Evolutionary conservation across 2,113 vertebrate genomes (phyloP), one percentile per base, ranked within the genome.

Genomic region (Aspidoscelis tigris): DNA sequence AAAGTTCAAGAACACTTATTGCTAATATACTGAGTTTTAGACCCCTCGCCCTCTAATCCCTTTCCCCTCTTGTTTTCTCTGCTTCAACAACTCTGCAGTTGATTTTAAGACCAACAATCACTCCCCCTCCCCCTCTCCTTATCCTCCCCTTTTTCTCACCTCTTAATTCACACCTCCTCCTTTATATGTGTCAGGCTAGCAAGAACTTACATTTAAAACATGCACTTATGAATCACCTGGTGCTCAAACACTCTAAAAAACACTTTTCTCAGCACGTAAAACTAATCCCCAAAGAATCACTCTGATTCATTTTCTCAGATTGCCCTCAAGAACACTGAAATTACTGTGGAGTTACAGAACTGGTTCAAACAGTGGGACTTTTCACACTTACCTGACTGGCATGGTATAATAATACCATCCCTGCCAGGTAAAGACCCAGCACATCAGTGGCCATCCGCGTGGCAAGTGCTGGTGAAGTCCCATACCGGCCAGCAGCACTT

Each of bases 281-380:
- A 75, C n/a, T 81, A 73, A 43, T 21, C 6, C 16, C 8, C 20
- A 14, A 74, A 81, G 65, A 85, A 90, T 87, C 33, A 3, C 44
- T 83, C 66, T 82, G 89, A 92, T 88, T 91, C 50, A 87, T 86
- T 89, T 92, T 64, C 43, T 68, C 43, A 88, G 81, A 80, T 33
- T 21, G 1, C 74, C n/a, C 80, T 84, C 18, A 86, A 75, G 72
- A 12, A 84, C 9, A n/a, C 11, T 3, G 5, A 87, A 92, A 91
- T 77, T 5, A 0, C 75, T 84, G 22, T 10, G 64, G 3, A 1
- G 53, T 87, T 50, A 58, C 74, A 39, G 55, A 83, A 64, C 58
- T 66, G 58, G 58, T 61, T 58, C 26, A 53, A 47, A 89, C 44
- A 41, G 26, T 78, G 18, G 5, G 33, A 33, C 33, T 33, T 33